phyloP scores from a whole-genome alignment of 1,140 invertebrate species.

The Onthophagus taurus region DNA sequence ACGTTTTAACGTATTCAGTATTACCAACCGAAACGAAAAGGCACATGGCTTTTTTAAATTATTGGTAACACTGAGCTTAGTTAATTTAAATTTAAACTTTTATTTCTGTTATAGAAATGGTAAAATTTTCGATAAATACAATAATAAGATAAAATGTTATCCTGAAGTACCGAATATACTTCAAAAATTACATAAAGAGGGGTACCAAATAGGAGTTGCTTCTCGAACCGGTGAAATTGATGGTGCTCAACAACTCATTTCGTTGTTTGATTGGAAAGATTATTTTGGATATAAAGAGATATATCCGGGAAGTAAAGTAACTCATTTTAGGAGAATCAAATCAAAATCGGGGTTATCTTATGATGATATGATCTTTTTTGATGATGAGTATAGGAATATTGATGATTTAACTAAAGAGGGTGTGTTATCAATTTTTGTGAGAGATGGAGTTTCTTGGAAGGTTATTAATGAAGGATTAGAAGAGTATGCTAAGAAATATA shows the following conservation, averaged over 20 bases:
- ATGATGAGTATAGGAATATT: constrained; percentile 57
- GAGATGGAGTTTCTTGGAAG: constrained; percentile 42
- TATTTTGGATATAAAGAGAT: constrained; percentile 66
- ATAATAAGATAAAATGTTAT: constrained; percentile 45
- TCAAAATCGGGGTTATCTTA: constrained; percentile 44
- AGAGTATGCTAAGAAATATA: constrained; percentile 15
- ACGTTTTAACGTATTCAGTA: too few relatives aligned
- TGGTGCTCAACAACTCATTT: constrained; percentile 56
- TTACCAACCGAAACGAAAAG: background rate
- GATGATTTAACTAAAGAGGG: constrained; percentile 45
- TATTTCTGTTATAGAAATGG: constrained; percentile 37
- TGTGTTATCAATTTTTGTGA: constrained; percentile 47
- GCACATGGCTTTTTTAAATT: too few relatives aligned
- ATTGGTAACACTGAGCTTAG: background rate
- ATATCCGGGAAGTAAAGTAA: constrained; percentile 61
- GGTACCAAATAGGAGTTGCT: constrained; percentile 51
- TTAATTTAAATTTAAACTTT: constrained; percentile 6
- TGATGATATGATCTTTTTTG: constrained; percentile 64
- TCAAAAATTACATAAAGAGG: constrained; percentile 44
- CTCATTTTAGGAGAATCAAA: constrained; percentile 59
- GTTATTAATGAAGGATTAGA: constrained; percentile 41
- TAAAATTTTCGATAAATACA: constrained; percentile 44
- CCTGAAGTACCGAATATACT: constrained; percentile 53
- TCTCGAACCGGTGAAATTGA: constrained; percentile 56
- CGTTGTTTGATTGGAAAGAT: constrained; percentile 59